Conservation (phyloP, 2,888 invertebrate genomes). For the Alloplasta piceator region DNA sequence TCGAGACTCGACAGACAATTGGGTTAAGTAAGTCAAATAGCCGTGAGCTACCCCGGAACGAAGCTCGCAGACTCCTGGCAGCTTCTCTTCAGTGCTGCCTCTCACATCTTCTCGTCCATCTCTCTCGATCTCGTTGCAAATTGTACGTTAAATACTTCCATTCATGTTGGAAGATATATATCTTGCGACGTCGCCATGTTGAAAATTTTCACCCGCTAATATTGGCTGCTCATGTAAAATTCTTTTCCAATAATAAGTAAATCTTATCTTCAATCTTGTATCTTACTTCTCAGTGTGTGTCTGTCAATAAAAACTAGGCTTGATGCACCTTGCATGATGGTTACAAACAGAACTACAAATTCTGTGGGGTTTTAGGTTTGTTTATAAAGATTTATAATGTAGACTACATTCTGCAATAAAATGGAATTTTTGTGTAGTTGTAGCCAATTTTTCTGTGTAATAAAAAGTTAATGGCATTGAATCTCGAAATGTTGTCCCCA, state of each 20-base stretch:
- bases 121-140: conserved; percentile 17
- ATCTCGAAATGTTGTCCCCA: no score
- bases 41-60: conserved; percentile 61
- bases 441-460: no score
- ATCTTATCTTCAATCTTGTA: no score
- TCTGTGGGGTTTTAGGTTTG: no score
- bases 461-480: no score
- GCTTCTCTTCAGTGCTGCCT: conserved; percentile 29
- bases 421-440: no score
- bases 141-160: conserved; percentile 28
- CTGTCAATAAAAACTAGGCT: no score
- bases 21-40: conserved; percentile 75
- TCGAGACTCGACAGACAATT: conserved; percentile 72
- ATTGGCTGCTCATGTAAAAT: conserved; percentile 69
- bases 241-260: conserved; percentile 6
- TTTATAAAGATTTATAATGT: no score
- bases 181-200: conserved; percentile 68
- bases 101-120: conserved; percentile 22
- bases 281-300: no score
- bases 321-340: no score
- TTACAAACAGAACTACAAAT: no score
- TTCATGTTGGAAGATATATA: conserved; percentile 15
- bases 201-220: conserved; percentile 52
- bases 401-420: no score
- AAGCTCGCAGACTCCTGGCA: conserved; percentile 55